Percentiles rank a stretch among this genome's conserved stretches.
Conservation (phyloP, 2,113 vertebrate genomes). For the Oncorhynchus kisutch region DNA sequence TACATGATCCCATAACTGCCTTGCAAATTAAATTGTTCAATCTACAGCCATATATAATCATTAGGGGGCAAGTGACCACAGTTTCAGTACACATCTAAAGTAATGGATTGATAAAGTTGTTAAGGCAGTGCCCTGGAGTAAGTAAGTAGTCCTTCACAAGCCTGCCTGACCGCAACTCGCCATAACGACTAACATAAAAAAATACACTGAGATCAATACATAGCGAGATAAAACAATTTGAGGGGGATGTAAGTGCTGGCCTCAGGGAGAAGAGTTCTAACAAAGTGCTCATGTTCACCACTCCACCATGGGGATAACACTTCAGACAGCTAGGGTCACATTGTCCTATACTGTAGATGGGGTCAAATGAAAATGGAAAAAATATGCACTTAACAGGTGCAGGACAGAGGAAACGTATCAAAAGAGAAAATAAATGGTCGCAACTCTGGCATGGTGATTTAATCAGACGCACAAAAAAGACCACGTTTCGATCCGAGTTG, state of each 20-base stretch:
- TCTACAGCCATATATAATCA: slow-evolving; percentile 69
- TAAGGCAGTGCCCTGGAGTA: slow-evolving; percentile 61
- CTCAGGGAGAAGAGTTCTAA: background rate
- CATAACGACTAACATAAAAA: slow-evolving; percentile 70
- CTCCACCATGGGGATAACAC: background rate
- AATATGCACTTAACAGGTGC: too few species aligned
- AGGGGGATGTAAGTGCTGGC: background rate
- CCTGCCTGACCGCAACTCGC: slow-evolving; percentile 65
- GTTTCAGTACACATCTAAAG: slow-evolving; percentile 71
- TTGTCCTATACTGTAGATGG: slow-evolving; percentile 14
- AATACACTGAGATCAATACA: slow-evolving; percentile 69
- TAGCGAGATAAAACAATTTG: slow-evolving; percentile 32
- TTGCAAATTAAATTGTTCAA: slow-evolving; percentile 74
- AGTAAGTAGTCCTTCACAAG: slow-evolving; percentile 65
- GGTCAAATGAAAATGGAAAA: background rate
- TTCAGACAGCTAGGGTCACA: too few species aligned
- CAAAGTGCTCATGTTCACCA: background rate
- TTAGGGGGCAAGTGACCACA: slow-evolving; percentile 71
- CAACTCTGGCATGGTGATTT: too few species aligned
- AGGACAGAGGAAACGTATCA: too few species aligned
- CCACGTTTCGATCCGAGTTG: too few species aligned
- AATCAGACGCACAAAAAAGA: too few species aligned
- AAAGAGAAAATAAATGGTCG: too few species aligned
- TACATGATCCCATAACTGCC: slow-evolving; percentile 73
- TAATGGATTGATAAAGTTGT: slow-evolving; percentile 75